Evolutionary conservation across 2,113 vertebrate genomes (phyloP).

Genomic region (Epinephelus moara): DNA sequence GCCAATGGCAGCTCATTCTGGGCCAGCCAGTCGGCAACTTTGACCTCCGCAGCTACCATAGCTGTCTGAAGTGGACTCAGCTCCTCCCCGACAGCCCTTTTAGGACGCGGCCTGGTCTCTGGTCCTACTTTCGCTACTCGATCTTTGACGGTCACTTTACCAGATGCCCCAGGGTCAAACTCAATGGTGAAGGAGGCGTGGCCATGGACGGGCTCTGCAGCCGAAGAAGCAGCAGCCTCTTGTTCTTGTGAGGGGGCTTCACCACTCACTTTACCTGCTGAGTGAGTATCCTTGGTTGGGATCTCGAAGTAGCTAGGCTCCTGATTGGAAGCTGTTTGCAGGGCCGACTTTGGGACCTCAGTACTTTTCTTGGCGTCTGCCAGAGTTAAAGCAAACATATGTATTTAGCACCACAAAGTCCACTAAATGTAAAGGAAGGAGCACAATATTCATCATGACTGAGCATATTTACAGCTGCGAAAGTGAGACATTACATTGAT

Average conservation of each 20-base stretch:
- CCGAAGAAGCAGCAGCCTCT: slow-evolving; percentile 77
- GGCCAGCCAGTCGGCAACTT: slow-evolving; percentile 97
- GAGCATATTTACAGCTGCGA: background rate
- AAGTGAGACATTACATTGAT: background rate
- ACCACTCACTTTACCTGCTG: slow-evolving; percentile 81
- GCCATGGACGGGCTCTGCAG: slow-evolving; percentile 85
- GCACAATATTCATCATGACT: background rate
- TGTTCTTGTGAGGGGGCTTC: slow-evolving; percentile 89
- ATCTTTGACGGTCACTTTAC: slow-evolving; percentile 94
- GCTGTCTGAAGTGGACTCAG: slow-evolving; percentile 93
- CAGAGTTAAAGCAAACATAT: background rate
- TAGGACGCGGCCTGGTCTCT: slow-evolving; percentile 90
- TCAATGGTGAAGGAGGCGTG: slow-evolving; percentile 98
- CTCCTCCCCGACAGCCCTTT: slow-evolving; percentile 89
- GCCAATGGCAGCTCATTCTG: slow-evolving; percentile 95
- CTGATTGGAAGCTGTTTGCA: slow-evolving; percentile 83
- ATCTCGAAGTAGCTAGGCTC: slow-evolving; percentile 99
- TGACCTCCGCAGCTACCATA: slow-evolving; percentile 95
- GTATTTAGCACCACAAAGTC: background rate
- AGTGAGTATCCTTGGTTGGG: slow-evolving; percentile 90
- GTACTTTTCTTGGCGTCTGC: slow-evolving; percentile 74
- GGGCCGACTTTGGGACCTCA: slow-evolving; percentile 82
- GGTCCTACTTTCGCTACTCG: slow-evolving; percentile 90
- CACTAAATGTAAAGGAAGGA: background rate
- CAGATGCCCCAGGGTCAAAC: slow-evolving; percentile 91